These are phyloP conservation scores for Cyanocitta stelleri DNA, from an alignment of 2,113 vertebrate species.

Conservation along the genomic window DNA sequence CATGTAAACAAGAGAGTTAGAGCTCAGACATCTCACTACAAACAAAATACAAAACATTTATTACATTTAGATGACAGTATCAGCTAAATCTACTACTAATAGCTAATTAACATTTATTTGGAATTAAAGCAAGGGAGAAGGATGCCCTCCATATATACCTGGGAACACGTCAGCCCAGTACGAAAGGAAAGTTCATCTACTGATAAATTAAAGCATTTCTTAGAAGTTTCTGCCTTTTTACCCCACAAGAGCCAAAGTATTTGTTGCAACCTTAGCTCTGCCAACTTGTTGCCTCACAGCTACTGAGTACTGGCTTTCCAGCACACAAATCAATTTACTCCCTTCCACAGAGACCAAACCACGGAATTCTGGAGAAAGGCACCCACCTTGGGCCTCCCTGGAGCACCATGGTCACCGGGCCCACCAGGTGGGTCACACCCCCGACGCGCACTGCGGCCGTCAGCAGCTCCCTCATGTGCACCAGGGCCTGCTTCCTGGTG, in stretches of 20 bases:
- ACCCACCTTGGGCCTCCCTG: slow-evolving; percentile 93
- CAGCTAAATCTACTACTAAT: neutral
- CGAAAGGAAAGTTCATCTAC: neutral
- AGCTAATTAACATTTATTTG: neutral
- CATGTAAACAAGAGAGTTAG: neutral
- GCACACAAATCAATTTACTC: accelerated
- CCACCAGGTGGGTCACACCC: slow-evolving; percentile 93
- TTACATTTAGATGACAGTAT: neutral
- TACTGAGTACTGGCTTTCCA: neutral
- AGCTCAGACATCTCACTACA: neutral
- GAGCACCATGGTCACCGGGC: slow-evolving; percentile 95
- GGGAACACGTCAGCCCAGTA: accelerated
- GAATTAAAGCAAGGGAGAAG: neutral
- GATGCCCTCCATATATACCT: neutral
- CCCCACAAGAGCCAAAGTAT: neutral
- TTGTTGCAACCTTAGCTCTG: neutral
- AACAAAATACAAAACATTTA: neutral
- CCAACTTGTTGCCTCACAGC: neutral
- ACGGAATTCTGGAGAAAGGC: neutral
- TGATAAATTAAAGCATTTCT: neutral
- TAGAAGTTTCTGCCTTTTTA: neutral
- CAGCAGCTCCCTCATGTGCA: slow-evolving; percentile 95
- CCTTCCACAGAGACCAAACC: neutral
- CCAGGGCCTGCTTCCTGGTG: slow-evolving; percentile 90
- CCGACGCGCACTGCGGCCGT: slow-evolving; percentile 93